Evolutionary conservation across 2,797 vertebrate species (phyloP).

Genomic region (Garrulus glandarius): DNA sequence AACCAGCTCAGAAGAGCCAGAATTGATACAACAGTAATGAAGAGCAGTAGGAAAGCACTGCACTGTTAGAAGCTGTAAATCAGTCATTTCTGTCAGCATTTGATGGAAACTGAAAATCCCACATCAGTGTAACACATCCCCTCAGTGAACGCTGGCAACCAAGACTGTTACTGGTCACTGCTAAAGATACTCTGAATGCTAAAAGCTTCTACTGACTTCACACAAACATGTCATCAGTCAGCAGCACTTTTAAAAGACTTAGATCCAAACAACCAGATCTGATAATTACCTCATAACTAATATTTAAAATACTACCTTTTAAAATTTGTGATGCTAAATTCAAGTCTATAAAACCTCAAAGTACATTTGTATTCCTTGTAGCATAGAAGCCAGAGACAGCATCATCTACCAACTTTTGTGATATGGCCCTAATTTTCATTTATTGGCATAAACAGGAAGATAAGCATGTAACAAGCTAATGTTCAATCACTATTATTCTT

Average conservation of each 20-base stretch:
- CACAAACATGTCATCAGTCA: neutral
- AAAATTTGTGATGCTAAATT: neutral
- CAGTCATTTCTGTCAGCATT: neutral
- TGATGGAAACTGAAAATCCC: conserved; percentile 2
- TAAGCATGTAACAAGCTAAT: neutral
- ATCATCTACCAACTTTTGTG: neutral
- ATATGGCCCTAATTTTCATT: neutral
- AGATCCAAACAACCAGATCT: neutral
- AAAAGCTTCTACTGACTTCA: neutral
- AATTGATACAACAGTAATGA: conserved; percentile 7
- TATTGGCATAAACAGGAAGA: neutral
- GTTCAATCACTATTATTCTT: neutral
- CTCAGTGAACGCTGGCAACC: neutral
- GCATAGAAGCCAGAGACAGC: neutral
- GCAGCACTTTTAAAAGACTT: neutral
- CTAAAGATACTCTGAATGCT: neutral
- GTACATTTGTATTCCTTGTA: neutral
- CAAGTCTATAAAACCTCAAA: neutral
- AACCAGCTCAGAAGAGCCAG: conserved; percentile 1
- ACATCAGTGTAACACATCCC: neutral
- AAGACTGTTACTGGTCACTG: neutral
- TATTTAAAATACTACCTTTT: neutral
- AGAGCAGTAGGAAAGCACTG: neutral
- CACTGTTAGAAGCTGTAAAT: neutral
- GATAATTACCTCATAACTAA: neutral